phyloP scores from a whole-genome alignment of 2,888 invertebrate genomes.

The Nomada lathburiana region DNA sequence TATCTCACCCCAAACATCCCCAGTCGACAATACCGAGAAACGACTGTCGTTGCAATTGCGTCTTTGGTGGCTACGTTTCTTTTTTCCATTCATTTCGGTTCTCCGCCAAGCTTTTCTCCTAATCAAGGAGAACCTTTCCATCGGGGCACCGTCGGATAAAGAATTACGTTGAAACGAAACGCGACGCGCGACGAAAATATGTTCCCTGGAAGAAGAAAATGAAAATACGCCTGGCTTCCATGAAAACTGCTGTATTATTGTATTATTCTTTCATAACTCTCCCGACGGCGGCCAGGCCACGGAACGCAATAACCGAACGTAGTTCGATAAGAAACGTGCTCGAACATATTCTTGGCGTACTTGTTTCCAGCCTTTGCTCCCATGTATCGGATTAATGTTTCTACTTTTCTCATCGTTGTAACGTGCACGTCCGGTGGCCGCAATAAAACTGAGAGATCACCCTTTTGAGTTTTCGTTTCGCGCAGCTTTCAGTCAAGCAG shows the following conservation, averaged over 20 bases:
- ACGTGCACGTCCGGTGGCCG: background rate
- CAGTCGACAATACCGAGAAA: conserved; percentile 4
- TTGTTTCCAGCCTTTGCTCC: conserved; percentile 1
- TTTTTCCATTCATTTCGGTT: background rate
- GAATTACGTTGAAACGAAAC: background rate
- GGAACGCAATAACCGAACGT: conserved; percentile 50
- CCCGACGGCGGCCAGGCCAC: background rate
- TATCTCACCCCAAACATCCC: background rate
- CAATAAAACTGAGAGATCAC: background rate
- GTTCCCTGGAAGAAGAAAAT: background rate
- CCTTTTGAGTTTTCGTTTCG: background rate
- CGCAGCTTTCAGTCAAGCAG: background rate
- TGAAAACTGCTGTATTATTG: conserved; percentile 42
- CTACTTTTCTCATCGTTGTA: background rate
- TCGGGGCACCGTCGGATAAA: background rate
- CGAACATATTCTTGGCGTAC: conserved; percentile 9
- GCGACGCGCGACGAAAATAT: background rate
- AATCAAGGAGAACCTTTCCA: background rate
- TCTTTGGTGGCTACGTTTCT: background rate
- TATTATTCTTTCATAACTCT: conserved; percentile 59
- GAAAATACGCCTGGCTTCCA: conserved; percentile 36
- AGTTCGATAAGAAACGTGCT: conserved; percentile 42
- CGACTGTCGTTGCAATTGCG: conserved; percentile 18
- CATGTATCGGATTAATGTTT: conserved; percentile 42
- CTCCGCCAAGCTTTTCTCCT: background rate